Percentiles rank a stretch among this genome's conserved stretches.
Conservation (phyloP, 2,888 invertebrate genomes). For the Meganola albula region DNA sequence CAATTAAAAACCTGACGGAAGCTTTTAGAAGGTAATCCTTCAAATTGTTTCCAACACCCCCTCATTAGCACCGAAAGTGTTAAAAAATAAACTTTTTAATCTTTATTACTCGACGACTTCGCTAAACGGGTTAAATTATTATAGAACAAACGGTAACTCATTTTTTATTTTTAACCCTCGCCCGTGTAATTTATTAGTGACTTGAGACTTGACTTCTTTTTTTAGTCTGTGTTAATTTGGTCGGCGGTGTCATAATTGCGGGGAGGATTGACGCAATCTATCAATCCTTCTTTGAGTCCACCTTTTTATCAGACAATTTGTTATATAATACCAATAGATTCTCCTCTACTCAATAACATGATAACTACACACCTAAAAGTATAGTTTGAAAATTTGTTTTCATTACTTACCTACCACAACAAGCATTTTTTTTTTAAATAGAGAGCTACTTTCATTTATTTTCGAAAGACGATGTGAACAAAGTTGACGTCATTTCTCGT, state of each 20-base stretch:
- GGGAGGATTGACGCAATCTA: slow-evolving; percentile 49
- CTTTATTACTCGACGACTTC: slow-evolving; percentile 73
- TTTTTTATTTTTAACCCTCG: slow-evolving; percentile 68
- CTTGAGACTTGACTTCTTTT: slow-evolving; percentile 54
- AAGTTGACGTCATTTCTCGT: no score
- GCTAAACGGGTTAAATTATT: slow-evolving; percentile 77
- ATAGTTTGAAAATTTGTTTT: no score
- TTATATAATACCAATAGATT: no score
- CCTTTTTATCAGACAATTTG: no score
- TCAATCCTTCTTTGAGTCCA: slow-evolving; percentile 15
- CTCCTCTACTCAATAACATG: no score
- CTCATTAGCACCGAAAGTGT: slow-evolving; percentile 78
- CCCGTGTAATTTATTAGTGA: slow-evolving; percentile 62
- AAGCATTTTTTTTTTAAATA: no score
- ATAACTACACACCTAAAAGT: no score
- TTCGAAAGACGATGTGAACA: no score
- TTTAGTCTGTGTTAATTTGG: slow-evolving; percentile 61
- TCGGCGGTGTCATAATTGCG: slow-evolving; percentile 54
- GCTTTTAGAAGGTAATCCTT: slow-evolving; percentile 78
- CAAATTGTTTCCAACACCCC: slow-evolving; percentile 78
- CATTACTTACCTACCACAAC: no score
- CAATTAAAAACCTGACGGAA: slow-evolving; percentile 78
- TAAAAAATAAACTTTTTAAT: slow-evolving; percentile 78
- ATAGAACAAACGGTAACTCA: slow-evolving; percentile 64
- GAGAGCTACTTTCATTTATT: no score